Conservation (phyloP, 2,888 invertebrate genomes). For the Gnatocerus cornutus region DNA sequence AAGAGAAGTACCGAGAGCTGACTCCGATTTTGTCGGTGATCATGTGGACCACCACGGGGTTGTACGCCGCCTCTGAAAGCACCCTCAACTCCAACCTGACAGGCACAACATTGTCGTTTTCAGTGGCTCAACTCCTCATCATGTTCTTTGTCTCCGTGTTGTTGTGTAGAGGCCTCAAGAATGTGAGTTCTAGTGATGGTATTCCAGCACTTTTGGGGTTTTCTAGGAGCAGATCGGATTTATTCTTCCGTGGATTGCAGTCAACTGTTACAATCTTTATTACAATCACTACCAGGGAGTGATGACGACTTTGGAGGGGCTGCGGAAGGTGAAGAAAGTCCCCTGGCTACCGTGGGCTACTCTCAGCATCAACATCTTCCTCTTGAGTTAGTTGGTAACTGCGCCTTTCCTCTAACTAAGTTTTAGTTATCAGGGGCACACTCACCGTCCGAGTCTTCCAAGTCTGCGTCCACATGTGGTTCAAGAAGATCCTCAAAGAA, state of each 20-base stretch:
- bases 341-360: slow-evolving; percentile 60
- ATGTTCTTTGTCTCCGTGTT: slow-evolving; percentile 48
- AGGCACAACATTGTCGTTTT: slow-evolving; percentile 52
- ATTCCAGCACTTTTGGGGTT: not conserved
- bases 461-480: slow-evolving; percentile 33
- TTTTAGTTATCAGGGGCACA: slow-evolving; percentile 35
- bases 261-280: slow-evolving; percentile 64
- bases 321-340: slow-evolving; percentile 55
- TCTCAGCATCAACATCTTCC: slow-evolving; percentile 24
- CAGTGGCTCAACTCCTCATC: not conserved
- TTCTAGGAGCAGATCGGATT: slow-evolving; percentile 58
- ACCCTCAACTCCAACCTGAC: slow-evolving; percentile 62
- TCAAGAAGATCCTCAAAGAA: slow-evolving; percentile 29
- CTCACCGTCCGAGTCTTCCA: slow-evolving; percentile 31
- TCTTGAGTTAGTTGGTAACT: slow-evolving; percentile 37
- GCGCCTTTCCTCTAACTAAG: not conserved
- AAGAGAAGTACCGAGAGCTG: slow-evolving; percentile 17
- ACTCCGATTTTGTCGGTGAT: slow-evolving; percentile 48
- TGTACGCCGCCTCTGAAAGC: slow-evolving; percentile 62
- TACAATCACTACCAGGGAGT: slow-evolving; percentile 63
- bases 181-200: slow-evolving; percentile 53
- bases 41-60: slow-evolving; percentile 63
- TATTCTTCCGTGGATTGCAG: slow-evolving; percentile 65
- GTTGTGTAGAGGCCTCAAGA: slow-evolving; percentile 59
- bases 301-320: slow-evolving; percentile 58